Conservation (phyloP, 2,888 invertebrate species). For the Ormia ochracea region DNA sequence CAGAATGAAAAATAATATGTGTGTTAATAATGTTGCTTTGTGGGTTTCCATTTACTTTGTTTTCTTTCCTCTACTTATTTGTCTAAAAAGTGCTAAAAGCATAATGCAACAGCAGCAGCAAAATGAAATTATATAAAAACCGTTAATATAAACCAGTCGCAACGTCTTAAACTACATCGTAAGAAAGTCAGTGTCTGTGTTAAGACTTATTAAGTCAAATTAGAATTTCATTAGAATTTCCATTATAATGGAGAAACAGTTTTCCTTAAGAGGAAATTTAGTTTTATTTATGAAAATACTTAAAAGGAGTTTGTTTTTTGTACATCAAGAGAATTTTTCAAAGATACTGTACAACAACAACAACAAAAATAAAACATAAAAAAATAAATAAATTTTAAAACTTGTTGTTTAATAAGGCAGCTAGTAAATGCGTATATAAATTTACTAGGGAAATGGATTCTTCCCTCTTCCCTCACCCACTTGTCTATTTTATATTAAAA, state of each 20-base stretch:
- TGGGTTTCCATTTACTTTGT: not conserved
- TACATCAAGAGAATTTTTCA: not conserved
- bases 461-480: too few species aligned
- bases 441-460: too few species aligned
- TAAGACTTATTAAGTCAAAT: slow-evolving; percentile 30
- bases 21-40: slow-evolving; percentile 23
- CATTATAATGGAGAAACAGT: slow-evolving; percentile 7
- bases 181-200: slow-evolving; percentile 32
- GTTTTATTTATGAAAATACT: not conserved
- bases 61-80: not conserved
- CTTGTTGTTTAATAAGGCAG: too few species aligned
- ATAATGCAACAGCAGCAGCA: slow-evolving; percentile 32
- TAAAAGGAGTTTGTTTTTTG: not conserved
- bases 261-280: slow-evolving; percentile 26
- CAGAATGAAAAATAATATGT: not conserved
- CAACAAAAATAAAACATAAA: too few species aligned
- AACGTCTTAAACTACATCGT: slow-evolving; percentile 33
- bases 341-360: not conserved
- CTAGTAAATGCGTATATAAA: too few species aligned
- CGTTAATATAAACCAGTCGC: slow-evolving; percentile 59
- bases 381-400: not conserved
- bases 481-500: too few species aligned
- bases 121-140: slow-evolving; percentile 26
- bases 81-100: slow-evolving; percentile 41
- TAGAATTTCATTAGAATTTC: slow-evolving; percentile 28